phyloP scores from a whole-genome alignment of 2,888 invertebrate species.

The Metallyticus violacea region DNA sequence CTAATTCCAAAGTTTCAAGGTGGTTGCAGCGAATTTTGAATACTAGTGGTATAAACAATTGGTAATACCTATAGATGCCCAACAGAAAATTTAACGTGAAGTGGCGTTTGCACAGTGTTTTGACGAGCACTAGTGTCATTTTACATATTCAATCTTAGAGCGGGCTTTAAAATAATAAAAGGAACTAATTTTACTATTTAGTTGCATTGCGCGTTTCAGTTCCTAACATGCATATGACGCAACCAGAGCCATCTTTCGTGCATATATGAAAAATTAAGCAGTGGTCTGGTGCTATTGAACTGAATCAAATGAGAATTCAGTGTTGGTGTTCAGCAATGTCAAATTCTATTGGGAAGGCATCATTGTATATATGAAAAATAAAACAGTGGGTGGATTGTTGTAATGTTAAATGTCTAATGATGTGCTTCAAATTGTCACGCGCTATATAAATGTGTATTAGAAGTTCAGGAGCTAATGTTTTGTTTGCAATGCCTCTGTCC shows the following conservation, averaged over 20 bases:
- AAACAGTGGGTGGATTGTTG: background rate
- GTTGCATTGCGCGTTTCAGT: too few species aligned
- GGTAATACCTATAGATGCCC: too few species aligned
- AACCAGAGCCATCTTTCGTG: conserved; percentile 11
- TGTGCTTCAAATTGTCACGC: background rate
- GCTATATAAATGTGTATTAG: background rate
- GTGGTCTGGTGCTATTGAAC: background rate
- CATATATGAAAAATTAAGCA: background rate
- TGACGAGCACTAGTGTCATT: too few species aligned
- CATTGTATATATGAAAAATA: background rate
- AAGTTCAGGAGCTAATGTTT: background rate
- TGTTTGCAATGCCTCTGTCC: background rate
- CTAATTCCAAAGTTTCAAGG: too few species aligned
- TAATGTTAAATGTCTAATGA: background rate
- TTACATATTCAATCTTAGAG: too few species aligned
- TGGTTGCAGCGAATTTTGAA: too few species aligned
- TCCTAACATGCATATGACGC: background rate
- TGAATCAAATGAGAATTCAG: background rate
- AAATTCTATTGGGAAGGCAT: background rate
- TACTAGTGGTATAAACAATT: too few species aligned
- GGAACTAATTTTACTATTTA: too few species aligned
- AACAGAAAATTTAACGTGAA: too few species aligned
- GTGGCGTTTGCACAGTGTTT: too few species aligned
- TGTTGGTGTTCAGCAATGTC: background rate
- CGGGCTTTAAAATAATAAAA: too few species aligned